Evolutionary conservation across 2,888 invertebrate species (phyloP).

Genomic region (Euproctis similis): DNA sequence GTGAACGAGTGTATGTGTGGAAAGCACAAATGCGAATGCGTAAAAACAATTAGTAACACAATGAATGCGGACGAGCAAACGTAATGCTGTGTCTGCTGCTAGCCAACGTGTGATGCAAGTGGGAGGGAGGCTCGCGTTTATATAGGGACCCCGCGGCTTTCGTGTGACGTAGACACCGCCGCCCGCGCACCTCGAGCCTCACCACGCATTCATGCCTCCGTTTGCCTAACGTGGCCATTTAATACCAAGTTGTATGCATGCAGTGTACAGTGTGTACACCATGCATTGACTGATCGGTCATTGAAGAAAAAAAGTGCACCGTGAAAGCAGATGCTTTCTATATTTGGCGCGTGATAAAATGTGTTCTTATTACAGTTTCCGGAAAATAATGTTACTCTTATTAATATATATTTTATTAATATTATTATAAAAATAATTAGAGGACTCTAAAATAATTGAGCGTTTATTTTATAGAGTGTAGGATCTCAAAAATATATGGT

Average conservation of each 20-base stretch:
- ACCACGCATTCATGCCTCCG: constrained; percentile 19
- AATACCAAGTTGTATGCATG: too few relatives aligned
- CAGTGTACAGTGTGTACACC: too few relatives aligned
- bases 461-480: too few relatives aligned
- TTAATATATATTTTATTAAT: too few relatives aligned
- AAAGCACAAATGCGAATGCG: constrained; percentile 49
- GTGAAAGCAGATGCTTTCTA: too few relatives aligned
- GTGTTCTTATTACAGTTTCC: too few relatives aligned
- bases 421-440: too few relatives aligned
- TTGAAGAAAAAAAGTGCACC: too few relatives aligned
- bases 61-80: constrained; percentile 45
- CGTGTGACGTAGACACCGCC: constrained; percentile 53
- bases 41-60: constrained; percentile 38
- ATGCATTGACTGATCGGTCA: constrained; percentile 41
- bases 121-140: constrained; percentile 56
- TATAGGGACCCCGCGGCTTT: constrained; percentile 67
- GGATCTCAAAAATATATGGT: too few relatives aligned
- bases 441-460: too few relatives aligned
- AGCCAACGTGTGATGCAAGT: constrained; percentile 56
- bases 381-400: too few relatives aligned
- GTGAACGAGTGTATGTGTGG: constrained; percentile 43
- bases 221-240: constrained; percentile 55
- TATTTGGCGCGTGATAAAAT: too few relatives aligned
- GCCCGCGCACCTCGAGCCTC: constrained; percentile 36
- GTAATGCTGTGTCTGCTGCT: constrained; percentile 47